Evolutionary conservation across 2,797 vertebrate genomes (phyloP).

Genomic region (Esox masquinongy): DNA sequence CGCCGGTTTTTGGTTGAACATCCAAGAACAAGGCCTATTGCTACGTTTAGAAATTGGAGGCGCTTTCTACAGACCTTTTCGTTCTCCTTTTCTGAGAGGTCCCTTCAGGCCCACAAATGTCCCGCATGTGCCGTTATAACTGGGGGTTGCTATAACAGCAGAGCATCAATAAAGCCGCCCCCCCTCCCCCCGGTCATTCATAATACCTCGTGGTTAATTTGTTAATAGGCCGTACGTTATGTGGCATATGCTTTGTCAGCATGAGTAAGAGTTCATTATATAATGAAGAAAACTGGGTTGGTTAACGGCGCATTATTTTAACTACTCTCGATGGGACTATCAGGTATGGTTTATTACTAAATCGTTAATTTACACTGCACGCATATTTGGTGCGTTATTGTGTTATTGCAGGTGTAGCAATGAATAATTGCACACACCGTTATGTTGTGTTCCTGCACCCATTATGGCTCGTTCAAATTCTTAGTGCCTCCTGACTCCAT

Average conservation of each 20-base stretch:
- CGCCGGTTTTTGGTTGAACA: background rate
- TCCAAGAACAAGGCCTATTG: background rate
- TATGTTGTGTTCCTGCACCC: slow-evolving; percentile 26
- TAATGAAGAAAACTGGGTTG: background rate
- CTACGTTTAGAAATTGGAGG: background rate
- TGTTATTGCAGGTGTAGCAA: slow-evolving; percentile 55
- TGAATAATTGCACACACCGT: slow-evolving; percentile 19
- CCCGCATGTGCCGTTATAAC: background rate
- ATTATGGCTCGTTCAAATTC: slow-evolving; percentile 40
- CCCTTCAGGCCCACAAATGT: background rate
- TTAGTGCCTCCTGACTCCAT: slow-evolving; percentile 48
- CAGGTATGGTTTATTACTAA: background rate
- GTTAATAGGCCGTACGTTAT: background rate
- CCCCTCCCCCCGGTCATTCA: background rate
- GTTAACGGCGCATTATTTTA: slow-evolving; percentile 3
- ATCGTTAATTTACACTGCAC: background rate
- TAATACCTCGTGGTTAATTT: slow-evolving; percentile 1
- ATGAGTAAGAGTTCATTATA: background rate
- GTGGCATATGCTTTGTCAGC: slow-evolving; percentile 1
- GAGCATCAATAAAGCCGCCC: background rate
- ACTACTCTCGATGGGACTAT: background rate
- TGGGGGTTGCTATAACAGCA: background rate
- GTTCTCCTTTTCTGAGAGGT: background rate
- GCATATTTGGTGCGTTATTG: background rate
- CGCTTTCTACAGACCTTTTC: background rate